These are phyloP conservation scores for Euwallacea fornicatus DNA, from an alignment of 1,140 invertebrate genomes.

Conservation along the genomic window DNA sequence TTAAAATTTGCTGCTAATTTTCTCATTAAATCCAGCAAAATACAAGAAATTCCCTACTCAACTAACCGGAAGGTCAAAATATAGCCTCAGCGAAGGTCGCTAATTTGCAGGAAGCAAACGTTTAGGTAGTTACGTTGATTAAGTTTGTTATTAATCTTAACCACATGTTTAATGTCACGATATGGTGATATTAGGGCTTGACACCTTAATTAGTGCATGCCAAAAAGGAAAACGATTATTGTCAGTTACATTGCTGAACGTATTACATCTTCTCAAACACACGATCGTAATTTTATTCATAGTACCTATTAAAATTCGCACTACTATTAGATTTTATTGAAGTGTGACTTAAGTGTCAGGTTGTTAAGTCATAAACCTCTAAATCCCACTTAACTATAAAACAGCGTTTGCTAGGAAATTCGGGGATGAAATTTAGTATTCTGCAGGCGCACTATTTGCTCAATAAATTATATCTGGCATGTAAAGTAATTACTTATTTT, in stretches of 20 bases:
- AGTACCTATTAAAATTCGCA: no score
- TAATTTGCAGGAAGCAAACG: slow-evolving; percentile 25
- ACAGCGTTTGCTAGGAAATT: no score
- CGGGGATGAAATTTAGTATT: no score
- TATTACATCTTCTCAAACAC: not conserved
- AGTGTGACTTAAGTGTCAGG: no score
- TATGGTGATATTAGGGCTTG: not conserved
- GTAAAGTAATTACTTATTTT: slow-evolving; percentile 10
- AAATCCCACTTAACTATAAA: no score
- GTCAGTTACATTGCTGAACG: not conserved
- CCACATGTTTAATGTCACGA: not conserved
- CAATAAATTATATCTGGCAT: no score
- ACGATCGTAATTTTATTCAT: no score
- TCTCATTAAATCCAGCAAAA: slow-evolving; percentile 12
- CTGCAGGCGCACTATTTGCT: no score
- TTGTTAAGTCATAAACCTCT: no score
- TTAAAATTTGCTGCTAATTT: not conserved
- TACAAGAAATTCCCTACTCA: slow-evolving; percentile 8
- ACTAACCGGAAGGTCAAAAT: slow-evolving; percentile 20
- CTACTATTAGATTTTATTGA: no score
- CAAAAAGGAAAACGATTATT: not conserved
- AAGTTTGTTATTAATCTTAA: not conserved
- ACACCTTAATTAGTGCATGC: slow-evolving; percentile 6
- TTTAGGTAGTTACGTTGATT: slow-evolving; percentile 11
- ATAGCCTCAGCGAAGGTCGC: slow-evolving; percentile 8